Conservation (phyloP, 2,113 vertebrate genomes). For the Lycaon pictus region DNA sequence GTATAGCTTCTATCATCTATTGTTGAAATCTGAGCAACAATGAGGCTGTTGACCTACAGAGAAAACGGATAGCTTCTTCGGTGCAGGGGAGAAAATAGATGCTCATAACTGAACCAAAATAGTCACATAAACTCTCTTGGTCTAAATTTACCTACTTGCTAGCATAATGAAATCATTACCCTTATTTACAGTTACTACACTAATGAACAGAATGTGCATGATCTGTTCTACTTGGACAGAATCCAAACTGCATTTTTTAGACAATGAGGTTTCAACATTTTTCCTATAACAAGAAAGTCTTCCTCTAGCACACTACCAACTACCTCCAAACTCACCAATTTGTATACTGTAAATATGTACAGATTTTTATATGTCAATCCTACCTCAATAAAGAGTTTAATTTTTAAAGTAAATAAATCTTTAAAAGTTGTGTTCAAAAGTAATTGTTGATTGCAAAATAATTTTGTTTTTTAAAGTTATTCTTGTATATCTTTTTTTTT, state of each 20-base stretch:
- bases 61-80: not conserved
- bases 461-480: not conserved
- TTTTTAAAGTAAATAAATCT: not conserved
- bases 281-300: not conserved
- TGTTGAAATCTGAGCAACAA: not conserved
- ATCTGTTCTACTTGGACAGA: not conserved
- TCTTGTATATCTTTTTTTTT: not conserved
- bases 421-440: not conserved
- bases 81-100: not conserved
- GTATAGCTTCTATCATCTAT: not conserved
- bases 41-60: not conserved
- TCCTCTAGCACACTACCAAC: not conserved
- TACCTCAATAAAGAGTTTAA: not conserved
- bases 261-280: not conserved
- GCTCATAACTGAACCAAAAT: not conserved
- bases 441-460: not conserved
- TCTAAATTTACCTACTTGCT: conserved; percentile 26
- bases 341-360: too few relatives aligned
- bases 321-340: not conserved
- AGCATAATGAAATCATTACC: not conserved
- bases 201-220: not conserved
- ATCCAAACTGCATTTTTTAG: not conserved
- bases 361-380: not conserved
- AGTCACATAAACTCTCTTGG: not conserved
- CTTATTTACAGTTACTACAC: not conserved